Evolutionary conservation across 2,797 vertebrate genomes (phyloP), one percentile per base, ranked within the genome.

Genomic region (Dallia pectoralis): DNA sequence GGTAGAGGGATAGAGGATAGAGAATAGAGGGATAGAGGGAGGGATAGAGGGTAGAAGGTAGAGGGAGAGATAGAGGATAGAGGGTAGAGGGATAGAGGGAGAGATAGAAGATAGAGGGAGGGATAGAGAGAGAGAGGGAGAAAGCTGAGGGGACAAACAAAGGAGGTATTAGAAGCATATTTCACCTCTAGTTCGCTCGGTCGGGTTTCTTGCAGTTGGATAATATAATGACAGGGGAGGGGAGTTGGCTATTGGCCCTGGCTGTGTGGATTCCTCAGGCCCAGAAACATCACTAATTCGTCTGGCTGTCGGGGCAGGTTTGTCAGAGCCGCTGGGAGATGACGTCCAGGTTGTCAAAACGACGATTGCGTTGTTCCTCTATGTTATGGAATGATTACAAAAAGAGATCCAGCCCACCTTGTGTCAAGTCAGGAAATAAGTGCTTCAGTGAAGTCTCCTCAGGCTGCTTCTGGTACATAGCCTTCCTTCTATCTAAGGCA

Each of bases 151-250:
- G 11, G 11, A 32, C 62, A 61, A 77, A 85, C 74, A 49, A 79
- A 79, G 71, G 78, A 47, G 73, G 44, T 74, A 70, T 63, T 74
- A 63, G 67, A 4, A 67, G n/a, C 67, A 64, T 66, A 33, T 74
- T 78, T 74, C 11, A 67, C 19, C 32, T 1, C 32, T 1, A 33
- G 64, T 77, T 0, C 12, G 32, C 25, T 68, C 71, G 25, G 14
- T 19, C 6, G 15, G 1, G 16, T 63, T 48, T 75, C 49, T 69
- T 67, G 71, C 44, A 64, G 74, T 59, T 53, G n/a, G 48, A 2
- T 70, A 49, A 51, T 48, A 22, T 70, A 70, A 70, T 56, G 49
- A 56, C 67, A 25, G 29, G 70, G 22, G 61, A 25, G 30, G 70
- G 19, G 66, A 62, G 75, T 63, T 0, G 5, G 67, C 56, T 49